These are phyloP conservation scores for Vanacampus margaritifer DNA, from an alignment of 2,113 vertebrate genomes.

Conservation along the genomic window DNA sequence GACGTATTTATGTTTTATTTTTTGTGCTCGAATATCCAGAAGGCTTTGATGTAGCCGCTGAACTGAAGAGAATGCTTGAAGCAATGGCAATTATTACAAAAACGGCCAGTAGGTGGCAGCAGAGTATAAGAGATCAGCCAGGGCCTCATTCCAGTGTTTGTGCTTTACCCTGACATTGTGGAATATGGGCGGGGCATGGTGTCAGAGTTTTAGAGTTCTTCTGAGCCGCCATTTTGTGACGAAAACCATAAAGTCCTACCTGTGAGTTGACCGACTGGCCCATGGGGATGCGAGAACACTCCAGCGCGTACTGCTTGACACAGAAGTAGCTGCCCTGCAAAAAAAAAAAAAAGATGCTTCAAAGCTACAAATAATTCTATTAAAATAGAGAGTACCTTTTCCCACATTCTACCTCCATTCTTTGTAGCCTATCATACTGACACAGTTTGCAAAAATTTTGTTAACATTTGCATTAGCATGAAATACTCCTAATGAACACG, in stretches of 20 bases:
- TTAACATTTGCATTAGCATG: background rate
- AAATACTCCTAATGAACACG: background rate
- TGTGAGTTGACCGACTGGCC: slow-evolving; percentile 97
- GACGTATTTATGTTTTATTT: too few species aligned
- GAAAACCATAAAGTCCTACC: slow-evolving; percentile 69
- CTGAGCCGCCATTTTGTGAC: too few species aligned
- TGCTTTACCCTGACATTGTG: too few species aligned
- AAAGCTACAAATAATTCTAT: background rate
- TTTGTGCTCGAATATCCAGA: too few species aligned
- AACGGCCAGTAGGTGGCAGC: too few species aligned
- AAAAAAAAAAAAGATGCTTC: background rate
- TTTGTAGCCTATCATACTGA: background rate
- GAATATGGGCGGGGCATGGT: too few species aligned
- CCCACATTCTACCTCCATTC: background rate
- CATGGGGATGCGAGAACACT: slow-evolving; percentile 97
- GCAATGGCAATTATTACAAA: too few species aligned
- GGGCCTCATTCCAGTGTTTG: too few species aligned
- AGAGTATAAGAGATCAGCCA: too few species aligned
- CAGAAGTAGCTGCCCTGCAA: slow-evolving; percentile 94
- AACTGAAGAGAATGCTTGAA: too few species aligned
- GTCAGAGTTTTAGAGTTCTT: too few species aligned
- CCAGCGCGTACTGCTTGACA: slow-evolving; percentile 95
- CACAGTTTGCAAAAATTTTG: background rate
- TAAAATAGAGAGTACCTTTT: background rate
- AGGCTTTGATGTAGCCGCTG: too few species aligned